Base-by-base conservation (phyloP, 2,797 vertebrate genomes). In the Cossypha polioptera region DNA sequence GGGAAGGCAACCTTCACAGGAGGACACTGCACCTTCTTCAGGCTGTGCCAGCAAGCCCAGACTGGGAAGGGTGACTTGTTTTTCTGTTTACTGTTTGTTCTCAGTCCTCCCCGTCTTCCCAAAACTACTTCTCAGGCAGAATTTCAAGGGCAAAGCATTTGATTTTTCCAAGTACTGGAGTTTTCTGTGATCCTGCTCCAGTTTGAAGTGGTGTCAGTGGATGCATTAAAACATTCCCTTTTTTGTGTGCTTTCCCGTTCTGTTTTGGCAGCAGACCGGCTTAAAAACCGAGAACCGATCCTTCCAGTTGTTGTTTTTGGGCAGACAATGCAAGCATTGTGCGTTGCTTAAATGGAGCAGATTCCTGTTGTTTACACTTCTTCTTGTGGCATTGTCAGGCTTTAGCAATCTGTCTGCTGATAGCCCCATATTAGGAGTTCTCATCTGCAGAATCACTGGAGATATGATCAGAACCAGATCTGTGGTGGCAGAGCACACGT, bases 391-490 rank as follows among this genome's bases (percentile, higher is more conserved):
- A 91, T 92, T 94, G 94, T 96, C 31, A 94, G 82, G 82, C 87
- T 96, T 28, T 50, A 90, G 94, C 91, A 92, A 94, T 90, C 95
- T 95, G 69, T 65, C 91, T 95, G 94, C 87, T 86, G 87, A 91
- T 94, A 94, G 95, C 69, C 92, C 95, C 95, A 96, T 96, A 96
- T 95, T 96, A 95, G 95, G 95, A 96, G 93, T 85, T 96, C 91
- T 97, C 67, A 63, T 96, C 29, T 90, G 92, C 91, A 81, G 80
- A 54, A 7, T 54, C 79, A 50, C 69, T 88, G 87, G 88, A 67
- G 91, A 94, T 91, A 36, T 94, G 92, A 96, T 97, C 91, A 94
- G 91, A 95, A 96, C 88, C 96, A 96, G 94, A 90, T 45, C 86
- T 2, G 78, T 75, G 89, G 94, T 95, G 73, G 83, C 83, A 88